Percentiles rank a stretch among this genome's conserved stretches.
phyloP scores from a whole-genome alignment of 2,113 vertebrate species.

The Parus major region DNA sequence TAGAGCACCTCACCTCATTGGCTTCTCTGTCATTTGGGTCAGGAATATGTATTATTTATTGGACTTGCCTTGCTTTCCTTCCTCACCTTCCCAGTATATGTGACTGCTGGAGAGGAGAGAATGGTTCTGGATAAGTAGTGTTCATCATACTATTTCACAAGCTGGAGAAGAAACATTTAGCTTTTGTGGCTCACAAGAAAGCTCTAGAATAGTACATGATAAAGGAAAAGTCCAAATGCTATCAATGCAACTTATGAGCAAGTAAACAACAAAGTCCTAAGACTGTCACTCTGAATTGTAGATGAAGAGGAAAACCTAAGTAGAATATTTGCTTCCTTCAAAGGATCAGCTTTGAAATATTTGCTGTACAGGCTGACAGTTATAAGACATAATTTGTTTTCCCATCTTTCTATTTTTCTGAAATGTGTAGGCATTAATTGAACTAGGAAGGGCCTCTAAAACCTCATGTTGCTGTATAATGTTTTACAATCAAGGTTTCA shows the following conservation, averaged over 20 bases:
- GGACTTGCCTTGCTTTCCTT: not conserved
- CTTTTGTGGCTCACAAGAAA: not conserved
- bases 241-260: not conserved
- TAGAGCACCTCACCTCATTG: not conserved
- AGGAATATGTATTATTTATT: not conserved
- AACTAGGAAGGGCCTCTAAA: not conserved
- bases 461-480: not conserved
- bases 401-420: not conserved
- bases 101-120: not conserved
- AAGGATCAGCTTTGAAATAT: not conserved
- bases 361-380: not conserved
- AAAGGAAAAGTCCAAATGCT: not conserved
- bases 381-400: not conserved
- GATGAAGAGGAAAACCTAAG: not conserved
- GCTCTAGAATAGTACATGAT: not conserved
- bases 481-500: constrained; percentile 47
- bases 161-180: not conserved
- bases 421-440: not conserved
- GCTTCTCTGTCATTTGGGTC: not conserved
- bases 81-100: not conserved
- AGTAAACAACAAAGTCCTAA: not conserved
- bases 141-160: not conserved
- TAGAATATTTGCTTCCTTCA: not conserved
- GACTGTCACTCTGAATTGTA: not conserved
- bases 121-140: not conserved